These are phyloP conservation scores for Incurvaria masculella DNA, from an alignment of 2,888 invertebrate species.

Conservation along the genomic window DNA sequence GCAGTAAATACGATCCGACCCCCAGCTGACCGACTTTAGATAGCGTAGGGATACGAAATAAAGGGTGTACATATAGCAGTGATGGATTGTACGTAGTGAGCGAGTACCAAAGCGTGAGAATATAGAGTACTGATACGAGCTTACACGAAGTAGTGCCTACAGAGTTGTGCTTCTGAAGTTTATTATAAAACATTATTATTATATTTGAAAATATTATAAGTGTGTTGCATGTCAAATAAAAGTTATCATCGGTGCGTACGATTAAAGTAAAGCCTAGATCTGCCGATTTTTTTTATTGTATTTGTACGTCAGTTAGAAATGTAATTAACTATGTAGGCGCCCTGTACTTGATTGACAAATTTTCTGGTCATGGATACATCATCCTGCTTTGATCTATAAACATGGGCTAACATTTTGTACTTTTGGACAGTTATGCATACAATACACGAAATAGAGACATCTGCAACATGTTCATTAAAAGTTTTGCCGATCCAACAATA, in stretches of 20 bases:
- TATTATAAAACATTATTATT: not conserved
- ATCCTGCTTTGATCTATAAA: too few species aligned
- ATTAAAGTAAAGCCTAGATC: not conserved
- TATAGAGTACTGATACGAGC: conserved; percentile 62
- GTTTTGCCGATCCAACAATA: too few species aligned
- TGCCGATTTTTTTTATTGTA: not conserved
- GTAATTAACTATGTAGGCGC: not conserved
- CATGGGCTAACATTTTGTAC: too few species aligned
- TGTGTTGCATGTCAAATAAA: not conserved
- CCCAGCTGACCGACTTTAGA: not conserved
- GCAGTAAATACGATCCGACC: too few species aligned
- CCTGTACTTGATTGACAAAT: too few species aligned
- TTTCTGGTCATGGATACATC: too few species aligned
- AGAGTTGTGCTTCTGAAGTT: conserved; percentile 45
- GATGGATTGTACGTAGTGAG: conserved; percentile 31
- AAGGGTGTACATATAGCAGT: not conserved
- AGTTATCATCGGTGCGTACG: not conserved
- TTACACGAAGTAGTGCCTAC: conserved; percentile 65
- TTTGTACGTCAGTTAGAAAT: not conserved
- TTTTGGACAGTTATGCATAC: too few species aligned
- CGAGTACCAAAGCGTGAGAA: conserved; percentile 43
- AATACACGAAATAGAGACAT: too few species aligned
- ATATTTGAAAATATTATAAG: not conserved
- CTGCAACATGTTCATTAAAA: too few species aligned
- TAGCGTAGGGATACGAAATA: not conserved